Conservation (phyloP, 2,113 vertebrate species). For the zebrafish (Danio rerio) region DNA sequence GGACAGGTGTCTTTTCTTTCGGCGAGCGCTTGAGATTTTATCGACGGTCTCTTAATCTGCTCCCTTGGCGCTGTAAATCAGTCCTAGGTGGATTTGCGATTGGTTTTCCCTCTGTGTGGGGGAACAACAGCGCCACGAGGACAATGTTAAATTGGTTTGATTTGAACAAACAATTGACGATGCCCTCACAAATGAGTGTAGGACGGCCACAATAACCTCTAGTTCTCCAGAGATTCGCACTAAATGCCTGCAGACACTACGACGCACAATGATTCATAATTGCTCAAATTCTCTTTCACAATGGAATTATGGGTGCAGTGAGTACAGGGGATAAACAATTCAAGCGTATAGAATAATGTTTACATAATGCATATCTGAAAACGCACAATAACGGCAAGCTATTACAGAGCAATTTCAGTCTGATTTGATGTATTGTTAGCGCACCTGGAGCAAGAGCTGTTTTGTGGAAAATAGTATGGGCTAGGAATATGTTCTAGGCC, state of each 20-base stretch:
- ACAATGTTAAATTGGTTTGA: constrained; percentile 58
- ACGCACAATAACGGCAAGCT: not conserved
- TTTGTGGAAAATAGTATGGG: not conserved
- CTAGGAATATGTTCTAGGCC: not conserved
- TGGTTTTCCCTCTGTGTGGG: constrained; percentile 43
- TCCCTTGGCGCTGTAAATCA: constrained; percentile 64
- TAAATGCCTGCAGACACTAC: constrained; percentile 57
- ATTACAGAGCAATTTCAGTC: constrained; percentile 17
- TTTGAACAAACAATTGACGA: constrained; percentile 56
- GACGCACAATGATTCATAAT: constrained; percentile 46
- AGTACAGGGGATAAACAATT: constrained; percentile 41
- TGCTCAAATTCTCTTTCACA: constrained; percentile 31
- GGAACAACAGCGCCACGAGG: constrained; percentile 31
- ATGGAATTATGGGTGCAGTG: constrained; percentile 22
- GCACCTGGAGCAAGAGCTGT: not conserved
- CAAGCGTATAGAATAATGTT: constrained; percentile 35
- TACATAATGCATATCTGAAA: constrained; percentile 22
- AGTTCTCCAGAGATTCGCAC: constrained; percentile 46
- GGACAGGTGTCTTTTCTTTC: constrained; percentile 62
- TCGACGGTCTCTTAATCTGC: constrained; percentile 59
- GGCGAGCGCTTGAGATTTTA: constrained; percentile 59
- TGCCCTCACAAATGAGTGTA: constrained; percentile 49
- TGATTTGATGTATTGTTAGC: constrained; percentile 4
- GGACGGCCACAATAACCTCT: constrained; percentile 57
- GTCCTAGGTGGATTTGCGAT: constrained; percentile 58